Evolutionary conservation across 2,888 invertebrate species (phyloP).

Genomic region (Sepioteuthis lessoniana): DNA sequence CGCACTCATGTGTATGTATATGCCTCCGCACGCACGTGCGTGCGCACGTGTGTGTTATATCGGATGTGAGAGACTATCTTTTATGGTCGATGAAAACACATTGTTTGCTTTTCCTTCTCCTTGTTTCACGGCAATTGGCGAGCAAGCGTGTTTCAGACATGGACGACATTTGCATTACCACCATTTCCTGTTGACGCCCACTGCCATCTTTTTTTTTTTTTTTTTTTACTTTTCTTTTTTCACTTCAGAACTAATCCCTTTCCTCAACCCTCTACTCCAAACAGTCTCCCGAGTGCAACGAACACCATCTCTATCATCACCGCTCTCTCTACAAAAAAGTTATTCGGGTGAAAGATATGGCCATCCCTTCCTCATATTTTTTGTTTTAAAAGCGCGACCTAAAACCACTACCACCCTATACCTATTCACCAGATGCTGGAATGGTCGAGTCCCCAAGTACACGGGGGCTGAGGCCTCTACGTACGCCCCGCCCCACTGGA

Average conservation of each 20-base stretch:
- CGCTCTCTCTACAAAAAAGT: not conserved
- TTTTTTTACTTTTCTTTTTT: too few species aligned
- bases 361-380: not conserved
- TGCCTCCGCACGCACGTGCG: not conserved
- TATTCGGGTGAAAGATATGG: not conserved
- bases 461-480: not conserved
- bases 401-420: not conserved
- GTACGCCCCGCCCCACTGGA: not conserved
- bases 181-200: slow-evolving; percentile 17
- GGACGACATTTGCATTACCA: not conserved
- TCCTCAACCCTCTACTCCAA: not conserved
- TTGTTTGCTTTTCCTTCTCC: not conserved
- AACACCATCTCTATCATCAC: not conserved
- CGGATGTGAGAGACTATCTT: not conserved
- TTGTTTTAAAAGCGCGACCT: not conserved
- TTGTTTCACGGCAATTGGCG: not conserved
- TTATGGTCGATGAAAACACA: not conserved
- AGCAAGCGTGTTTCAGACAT: not conserved
- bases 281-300: not conserved
- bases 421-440: not conserved
- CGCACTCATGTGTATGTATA: not conserved
- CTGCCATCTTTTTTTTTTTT: not conserved
- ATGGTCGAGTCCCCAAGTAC: slow-evolving; percentile 13
- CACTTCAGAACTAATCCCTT: too few species aligned
- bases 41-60: not conserved